These are phyloP conservation scores for Deilephila elpenor DNA, from an alignment of 2,888 invertebrate genomes.

Conservation along the genomic window DNA sequence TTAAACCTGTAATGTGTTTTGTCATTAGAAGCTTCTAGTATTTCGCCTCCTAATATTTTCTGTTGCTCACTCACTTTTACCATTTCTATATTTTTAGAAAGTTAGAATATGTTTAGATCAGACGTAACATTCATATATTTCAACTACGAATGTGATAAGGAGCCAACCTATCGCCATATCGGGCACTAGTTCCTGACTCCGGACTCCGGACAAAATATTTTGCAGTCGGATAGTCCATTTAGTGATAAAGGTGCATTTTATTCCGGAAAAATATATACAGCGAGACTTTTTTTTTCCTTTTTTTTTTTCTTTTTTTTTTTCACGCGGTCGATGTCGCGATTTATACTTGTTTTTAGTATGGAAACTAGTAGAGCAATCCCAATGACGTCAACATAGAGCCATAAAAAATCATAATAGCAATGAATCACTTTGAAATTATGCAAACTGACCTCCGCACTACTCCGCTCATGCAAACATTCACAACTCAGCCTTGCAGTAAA, in stretches of 20 bases:
- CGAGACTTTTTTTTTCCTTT: too few relatives aligned
- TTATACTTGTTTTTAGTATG: too few relatives aligned
- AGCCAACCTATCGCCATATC: too few relatives aligned
- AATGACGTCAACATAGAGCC: background rate
- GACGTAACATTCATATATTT: too few relatives aligned
- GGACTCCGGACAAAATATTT: too few relatives aligned
- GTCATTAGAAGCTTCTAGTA: background rate
- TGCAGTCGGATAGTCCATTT: too few relatives aligned
- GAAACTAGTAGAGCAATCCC: background rate
- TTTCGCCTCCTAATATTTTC: background rate
- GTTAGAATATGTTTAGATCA: background rate
- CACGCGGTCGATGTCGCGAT: too few relatives aligned
- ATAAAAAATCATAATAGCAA: slow-evolving; percentile 4
- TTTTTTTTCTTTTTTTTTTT: too few relatives aligned
- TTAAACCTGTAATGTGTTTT: slow-evolving; percentile 5
- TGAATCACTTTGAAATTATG: background rate
- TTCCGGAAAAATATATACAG: too few relatives aligned
- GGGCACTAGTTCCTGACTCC: too few relatives aligned
- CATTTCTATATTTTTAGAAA: background rate
- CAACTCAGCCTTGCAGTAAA: background rate
- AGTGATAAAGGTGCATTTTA: too few relatives aligned
- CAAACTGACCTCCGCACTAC: slow-evolving; percentile 3
- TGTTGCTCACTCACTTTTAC: background rate
- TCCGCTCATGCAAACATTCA: background rate
- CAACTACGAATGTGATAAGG: too few relatives aligned